Base-by-base conservation (phyloP, 2,113 vertebrate genomes). In the Hystrix brachyura region DNA sequence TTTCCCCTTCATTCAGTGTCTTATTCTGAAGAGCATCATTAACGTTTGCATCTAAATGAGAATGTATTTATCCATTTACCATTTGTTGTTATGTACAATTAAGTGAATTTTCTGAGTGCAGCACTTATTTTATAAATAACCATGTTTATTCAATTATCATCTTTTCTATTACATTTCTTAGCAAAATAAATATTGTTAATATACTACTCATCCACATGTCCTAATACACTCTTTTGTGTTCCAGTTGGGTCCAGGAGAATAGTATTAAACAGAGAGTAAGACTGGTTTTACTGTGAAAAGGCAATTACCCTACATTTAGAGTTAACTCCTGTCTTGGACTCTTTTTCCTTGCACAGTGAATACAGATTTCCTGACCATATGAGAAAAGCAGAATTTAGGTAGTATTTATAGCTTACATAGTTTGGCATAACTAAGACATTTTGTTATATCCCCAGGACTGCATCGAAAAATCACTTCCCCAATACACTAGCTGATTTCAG, bases 401-500 rank as follows among this genome's bases (percentile, higher is more conserved):
- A 83, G 15, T 9, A 82, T 89, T 86, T 78, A 51, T 62, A 91
- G 34, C 38, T 82, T 62, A 71, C 10, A 12, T 71, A 92, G 38
- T 69, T 83, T 90, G 43, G 14, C 53, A 38, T 64, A 21, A 48
- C 43, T 74, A 92, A 92, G 13, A 92, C 5, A 65, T 90, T 83
- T 84, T 87, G 11, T 51, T 90, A 5, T 59, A 57, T 55, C 64
- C 21, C 34, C 34, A n/a, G 38, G 82, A 62, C 5, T 29, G 55
- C 92, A 91, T 96, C 27, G 67, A 67, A 93, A 93, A 90, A 71
- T 14, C 21, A 71, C 46, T 80, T 87, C 19, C 71, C 1, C 19
- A 48, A 43, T 60, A 46, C 17, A 38, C 7, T 76, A 69, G 38
- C 11, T 93, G 34, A 72, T 95, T 90, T 90, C 3, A 14, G 8